These are phyloP conservation scores for Corythoichthys intestinalis DNA, from an alignment of 2,113 vertebrate genomes.

Conservation along the genomic window DNA sequence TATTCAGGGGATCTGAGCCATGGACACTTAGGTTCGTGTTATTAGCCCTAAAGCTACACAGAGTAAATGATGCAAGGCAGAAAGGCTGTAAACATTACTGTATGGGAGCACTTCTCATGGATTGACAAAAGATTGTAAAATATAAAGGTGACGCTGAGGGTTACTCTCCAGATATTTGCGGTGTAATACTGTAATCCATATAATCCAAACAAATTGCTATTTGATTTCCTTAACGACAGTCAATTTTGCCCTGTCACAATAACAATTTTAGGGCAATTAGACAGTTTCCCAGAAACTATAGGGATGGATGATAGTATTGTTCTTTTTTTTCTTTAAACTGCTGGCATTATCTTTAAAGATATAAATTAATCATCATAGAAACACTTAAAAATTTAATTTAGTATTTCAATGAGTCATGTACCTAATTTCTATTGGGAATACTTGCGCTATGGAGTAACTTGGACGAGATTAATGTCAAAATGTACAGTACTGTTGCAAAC, in stretches of 20 bases:
- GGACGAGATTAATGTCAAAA: no score
- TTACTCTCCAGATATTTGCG: neutral
- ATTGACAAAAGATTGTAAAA: neutral
- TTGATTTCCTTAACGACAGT: neutral
- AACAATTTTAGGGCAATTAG: no score
- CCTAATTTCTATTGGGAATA: no score
- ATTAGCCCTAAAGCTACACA: conserved; percentile 51
- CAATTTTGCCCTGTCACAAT: no score
- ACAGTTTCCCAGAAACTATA: no score
- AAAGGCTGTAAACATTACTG: conserved; percentile 32
- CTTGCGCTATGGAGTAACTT: no score
- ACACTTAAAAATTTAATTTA: no score
- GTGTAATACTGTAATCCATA: neutral
- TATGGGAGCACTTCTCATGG: neutral
- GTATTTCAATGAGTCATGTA: no score
- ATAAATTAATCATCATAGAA: no score
- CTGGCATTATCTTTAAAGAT: no score
- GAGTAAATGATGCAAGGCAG: conserved; percentile 53
- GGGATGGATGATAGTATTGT: neutral
- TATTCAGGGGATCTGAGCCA: conserved; percentile 57
- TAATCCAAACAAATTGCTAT: neutral
- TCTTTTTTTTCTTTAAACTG: no score
- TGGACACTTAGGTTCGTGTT: conserved; percentile 54
- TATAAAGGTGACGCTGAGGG: neutral
- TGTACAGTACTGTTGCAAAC: no score